Conservation (phyloP, 2,113 vertebrate genomes). For the Benitochromis conjunctus region DNA sequence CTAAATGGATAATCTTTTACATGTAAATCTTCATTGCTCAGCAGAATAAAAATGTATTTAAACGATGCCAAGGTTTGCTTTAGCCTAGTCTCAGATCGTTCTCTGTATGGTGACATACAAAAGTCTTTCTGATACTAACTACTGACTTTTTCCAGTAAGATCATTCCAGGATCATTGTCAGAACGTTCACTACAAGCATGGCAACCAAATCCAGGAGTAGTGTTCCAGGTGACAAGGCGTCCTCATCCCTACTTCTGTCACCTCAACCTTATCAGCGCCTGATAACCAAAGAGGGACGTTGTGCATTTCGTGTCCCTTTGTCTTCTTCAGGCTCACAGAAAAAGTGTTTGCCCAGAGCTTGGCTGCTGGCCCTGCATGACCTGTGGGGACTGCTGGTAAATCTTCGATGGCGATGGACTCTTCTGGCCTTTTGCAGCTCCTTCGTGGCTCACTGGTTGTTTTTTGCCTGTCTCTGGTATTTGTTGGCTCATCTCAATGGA, state of each 20-base stretch:
- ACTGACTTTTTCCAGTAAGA: neutral
- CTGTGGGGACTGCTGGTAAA: constrained; percentile 91
- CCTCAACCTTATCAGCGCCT: constrained; percentile 75
- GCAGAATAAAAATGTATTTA: neutral
- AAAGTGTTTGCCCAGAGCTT: constrained; percentile 64
- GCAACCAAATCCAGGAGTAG: constrained; percentile 57
- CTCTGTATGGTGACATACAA: neutral
- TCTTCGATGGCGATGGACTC: constrained; percentile 96
- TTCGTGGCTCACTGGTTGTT: constrained; percentile 95
- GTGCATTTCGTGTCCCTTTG: constrained; percentile 56
- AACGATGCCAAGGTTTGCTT: accelerated
- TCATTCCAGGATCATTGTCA: constrained; percentile 30
- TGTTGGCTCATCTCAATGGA: constrained; percentile 91
- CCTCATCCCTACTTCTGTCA: constrained; percentile 78
- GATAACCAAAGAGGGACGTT: constrained; percentile 92
- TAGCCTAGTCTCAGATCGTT: neutral
- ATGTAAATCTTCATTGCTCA: neutral
- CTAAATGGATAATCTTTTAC: neutral
- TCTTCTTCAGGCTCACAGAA: constrained; percentile 35
- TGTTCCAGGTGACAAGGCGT: constrained; percentile 73
- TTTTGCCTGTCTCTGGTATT: constrained; percentile 95
- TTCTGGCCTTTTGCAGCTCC: constrained; percentile 89
- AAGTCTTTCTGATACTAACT: neutral
- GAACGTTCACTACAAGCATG: constrained; percentile 38
- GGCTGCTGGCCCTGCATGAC: constrained; percentile 82